These are phyloP conservation scores for Protomyctophum bolini DNA, from an alignment of 2,113 vertebrate genomes.

Conservation along the genomic window DNA sequence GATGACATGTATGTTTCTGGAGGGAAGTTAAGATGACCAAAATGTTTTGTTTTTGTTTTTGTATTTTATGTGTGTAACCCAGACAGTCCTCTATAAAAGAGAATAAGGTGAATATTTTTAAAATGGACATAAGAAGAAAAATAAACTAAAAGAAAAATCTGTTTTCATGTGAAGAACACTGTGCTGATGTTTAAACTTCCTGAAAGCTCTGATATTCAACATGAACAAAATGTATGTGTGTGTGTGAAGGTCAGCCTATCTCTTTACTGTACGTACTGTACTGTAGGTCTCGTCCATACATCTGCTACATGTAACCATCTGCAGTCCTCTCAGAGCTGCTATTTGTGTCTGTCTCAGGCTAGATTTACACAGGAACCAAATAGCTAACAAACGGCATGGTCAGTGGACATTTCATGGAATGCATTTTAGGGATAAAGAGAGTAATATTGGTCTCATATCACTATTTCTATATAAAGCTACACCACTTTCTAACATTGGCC, in stretches of 20 bases:
- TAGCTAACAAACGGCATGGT: conserved; percentile 7
- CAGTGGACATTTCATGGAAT: not conserved
- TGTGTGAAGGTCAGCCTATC: conserved; percentile 48
- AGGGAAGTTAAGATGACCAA: conserved; percentile 74
- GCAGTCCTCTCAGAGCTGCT: conserved; percentile 27
- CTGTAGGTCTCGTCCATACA: conserved; percentile 21
- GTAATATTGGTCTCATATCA: not conserved
- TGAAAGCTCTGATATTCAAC: conserved; percentile 67
- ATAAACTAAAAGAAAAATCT: conserved; percentile 64
- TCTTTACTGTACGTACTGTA: conserved; percentile 46
- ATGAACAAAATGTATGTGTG: conserved; percentile 54
- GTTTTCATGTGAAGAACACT: conserved; percentile 78
- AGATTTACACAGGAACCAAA: conserved; percentile 19
- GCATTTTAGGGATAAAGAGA: not conserved
- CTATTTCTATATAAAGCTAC: not conserved
- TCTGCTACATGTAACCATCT: conserved; percentile 64
- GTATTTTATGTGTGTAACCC: conserved; percentile 64
- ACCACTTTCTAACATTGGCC: conserved; percentile 15
- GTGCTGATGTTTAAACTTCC: conserved; percentile 76
- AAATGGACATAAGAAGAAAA: conserved; percentile 51
- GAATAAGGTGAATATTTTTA: conserved; percentile 81
- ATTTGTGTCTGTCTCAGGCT: conserved; percentile 3
- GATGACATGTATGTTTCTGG: conserved; percentile 75
- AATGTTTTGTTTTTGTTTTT: conserved; percentile 54
- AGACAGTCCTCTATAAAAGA: conserved; percentile 69